phyloP scores from a whole-genome alignment of 2,797 vertebrate species.

The Hyperoplus lanceolatus region DNA sequence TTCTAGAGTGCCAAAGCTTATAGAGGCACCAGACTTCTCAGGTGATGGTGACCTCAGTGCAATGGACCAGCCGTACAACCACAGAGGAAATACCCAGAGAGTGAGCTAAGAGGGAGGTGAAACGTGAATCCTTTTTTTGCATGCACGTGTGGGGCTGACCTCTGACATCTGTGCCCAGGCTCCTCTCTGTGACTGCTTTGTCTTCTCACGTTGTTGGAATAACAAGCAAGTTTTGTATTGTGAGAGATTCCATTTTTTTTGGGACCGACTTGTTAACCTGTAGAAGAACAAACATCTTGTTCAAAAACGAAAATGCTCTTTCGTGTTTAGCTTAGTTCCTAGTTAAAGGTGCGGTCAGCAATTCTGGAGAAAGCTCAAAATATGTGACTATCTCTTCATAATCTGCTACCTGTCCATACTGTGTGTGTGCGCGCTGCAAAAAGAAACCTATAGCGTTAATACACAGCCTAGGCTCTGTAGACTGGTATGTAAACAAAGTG shows the following conservation, averaged over 20 bases:
- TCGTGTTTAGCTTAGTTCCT: constrained; percentile 8
- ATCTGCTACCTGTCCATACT: too few species aligned
- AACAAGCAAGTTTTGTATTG: constrained; percentile 42
- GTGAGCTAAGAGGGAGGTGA: constrained; percentile 55
- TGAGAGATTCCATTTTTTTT: neutral
- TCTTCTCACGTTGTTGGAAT: constrained; percentile 27
- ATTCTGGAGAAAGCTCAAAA: too few species aligned
- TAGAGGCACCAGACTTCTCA: constrained; percentile 26
- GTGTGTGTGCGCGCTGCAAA: too few species aligned
- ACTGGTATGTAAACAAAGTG: too few species aligned
- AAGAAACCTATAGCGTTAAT: too few species aligned
- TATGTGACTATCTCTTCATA: too few species aligned
- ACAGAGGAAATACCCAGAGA: constrained; percentile 52
- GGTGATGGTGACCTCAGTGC: constrained; percentile 43
- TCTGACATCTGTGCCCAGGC: constrained; percentile 37
- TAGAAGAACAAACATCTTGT: constrained; percentile 22
- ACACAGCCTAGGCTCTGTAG: too few species aligned
- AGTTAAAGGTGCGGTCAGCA: too few species aligned
- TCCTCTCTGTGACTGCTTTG: constrained; percentile 20
- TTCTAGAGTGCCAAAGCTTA: neutral
- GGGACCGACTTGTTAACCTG: neutral
- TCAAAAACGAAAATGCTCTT: constrained; percentile 22
- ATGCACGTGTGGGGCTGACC: constrained; percentile 47
- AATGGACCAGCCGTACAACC: constrained; percentile 11
- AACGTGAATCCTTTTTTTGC: constrained; percentile 46